These are phyloP conservation scores for Piscicola geometra DNA, from an alignment of 2,888 invertebrate genomes.

Conservation along the genomic window DNA sequence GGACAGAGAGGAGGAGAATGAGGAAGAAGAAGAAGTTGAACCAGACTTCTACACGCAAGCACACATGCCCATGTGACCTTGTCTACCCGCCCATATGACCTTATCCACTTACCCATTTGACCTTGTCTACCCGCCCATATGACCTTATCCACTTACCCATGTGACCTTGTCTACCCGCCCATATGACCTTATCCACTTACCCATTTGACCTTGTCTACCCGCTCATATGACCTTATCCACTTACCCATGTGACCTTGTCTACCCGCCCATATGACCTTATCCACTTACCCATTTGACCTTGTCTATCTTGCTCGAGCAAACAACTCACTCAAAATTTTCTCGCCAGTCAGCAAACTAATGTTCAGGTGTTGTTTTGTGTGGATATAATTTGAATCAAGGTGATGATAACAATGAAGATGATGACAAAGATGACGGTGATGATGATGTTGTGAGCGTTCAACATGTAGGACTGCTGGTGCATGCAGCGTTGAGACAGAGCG, in stretches of 20 bases:
- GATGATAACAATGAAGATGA: no score
- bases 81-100: no score
- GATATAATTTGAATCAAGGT: constrained; percentile 1
- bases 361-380: background rate
- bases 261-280: no score
- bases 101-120: no score
- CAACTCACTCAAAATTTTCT: no score
- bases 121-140: no score
- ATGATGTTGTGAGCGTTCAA: background rate
- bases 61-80: constrained; percentile 58
- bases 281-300: no score
- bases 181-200: no score
- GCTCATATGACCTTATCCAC: no score
- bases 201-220: no score
- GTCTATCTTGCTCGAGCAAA: no score
- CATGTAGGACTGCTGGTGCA: background rate
- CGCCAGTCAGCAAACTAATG: background rate
- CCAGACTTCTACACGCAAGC: constrained; percentile 91
- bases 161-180: constrained; percentile 88
- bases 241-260: constrained; percentile 51
- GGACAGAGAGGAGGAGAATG: constrained; percentile 69
- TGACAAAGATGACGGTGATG: background rate
- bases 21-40: constrained; percentile 81
- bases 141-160: no score
- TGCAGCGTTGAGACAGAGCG: background rate